phyloP scores from a whole-genome alignment of 2,797 vertebrate genomes.

The Odontamblyopus lacepedii region DNA sequence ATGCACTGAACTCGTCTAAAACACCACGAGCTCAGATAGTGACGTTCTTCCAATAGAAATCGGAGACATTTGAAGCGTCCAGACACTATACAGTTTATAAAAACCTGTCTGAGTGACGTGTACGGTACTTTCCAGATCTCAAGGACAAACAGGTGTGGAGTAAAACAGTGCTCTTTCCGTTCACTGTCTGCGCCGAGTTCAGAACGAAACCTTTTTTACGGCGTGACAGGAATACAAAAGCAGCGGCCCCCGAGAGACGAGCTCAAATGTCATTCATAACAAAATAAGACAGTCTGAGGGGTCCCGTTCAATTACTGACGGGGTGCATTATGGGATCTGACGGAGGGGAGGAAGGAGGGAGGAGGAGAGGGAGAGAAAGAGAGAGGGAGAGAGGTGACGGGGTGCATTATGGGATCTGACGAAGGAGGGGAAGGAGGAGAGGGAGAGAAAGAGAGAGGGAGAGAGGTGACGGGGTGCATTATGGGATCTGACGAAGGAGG shows the following conservation, averaged over 20 bases:
- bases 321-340: slow-evolving; percentile 18
- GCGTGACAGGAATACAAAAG: slow-evolving; percentile 5
- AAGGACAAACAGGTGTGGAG: slow-evolving; percentile 3
- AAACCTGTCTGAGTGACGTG: slow-evolving; percentile 1
- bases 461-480: too few species aligned
- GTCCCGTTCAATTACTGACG: slow-evolving; percentile 6
- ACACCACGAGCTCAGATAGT: background rate
- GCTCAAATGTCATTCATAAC: slow-evolving; percentile 10
- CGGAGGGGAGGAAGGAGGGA: background rate
- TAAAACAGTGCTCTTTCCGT: background rate
- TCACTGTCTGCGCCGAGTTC: background rate
- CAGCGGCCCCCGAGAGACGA: background rate
- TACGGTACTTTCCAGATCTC: background rate
- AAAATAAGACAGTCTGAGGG: slow-evolving; percentile 6
- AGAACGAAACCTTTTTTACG: slow-evolving; percentile 8
- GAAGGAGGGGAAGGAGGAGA: too few species aligned
- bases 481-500: too few species aligned
- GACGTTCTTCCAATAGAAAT: background rate
- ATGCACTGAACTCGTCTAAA: background rate
- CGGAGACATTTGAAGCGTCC: background rate
- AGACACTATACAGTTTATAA: background rate
- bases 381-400: background rate
- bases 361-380: too few species aligned
- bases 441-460: too few species aligned
- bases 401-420: too few species aligned